Percentiles rank a stretch among this genome's conserved stretches.
Conservation (phyloP, 2,113 vertebrate genomes). For the Urocitellus parryii region DNA sequence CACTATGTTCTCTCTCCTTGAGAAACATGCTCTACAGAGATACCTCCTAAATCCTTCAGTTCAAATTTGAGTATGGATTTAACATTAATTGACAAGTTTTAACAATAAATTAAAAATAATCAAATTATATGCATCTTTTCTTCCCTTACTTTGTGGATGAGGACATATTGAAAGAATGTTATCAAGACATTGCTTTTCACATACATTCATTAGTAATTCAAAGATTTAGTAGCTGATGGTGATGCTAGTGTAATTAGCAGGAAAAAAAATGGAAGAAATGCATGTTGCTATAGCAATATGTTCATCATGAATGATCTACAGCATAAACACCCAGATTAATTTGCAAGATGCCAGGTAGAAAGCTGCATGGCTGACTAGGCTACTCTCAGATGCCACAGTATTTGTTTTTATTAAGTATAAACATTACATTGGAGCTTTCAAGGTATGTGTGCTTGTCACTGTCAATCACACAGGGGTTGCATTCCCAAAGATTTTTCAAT, state of each 20-base stretch:
- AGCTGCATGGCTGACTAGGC: conserved; percentile 87
- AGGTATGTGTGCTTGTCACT: conserved; percentile 88
- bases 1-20: not conserved
- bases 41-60: not conserved
- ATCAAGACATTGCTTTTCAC: conserved; percentile 86
- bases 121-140: conserved; percentile 82
- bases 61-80: conserved; percentile 34
- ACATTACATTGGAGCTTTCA: conserved; percentile 89
- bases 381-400: conserved; percentile 89
- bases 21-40: not conserved
- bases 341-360: conserved; percentile 91
- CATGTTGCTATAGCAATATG: conserved; percentile 91
- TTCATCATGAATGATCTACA: conserved; percentile 92
- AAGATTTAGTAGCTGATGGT: conserved; percentile 90
- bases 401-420: conserved; percentile 91
- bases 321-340: conserved; percentile 92
- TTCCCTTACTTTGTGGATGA: conserved; percentile 80
- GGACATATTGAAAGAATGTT: conserved; percentile 78
- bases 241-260: conserved; percentile 91
- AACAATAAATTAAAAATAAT: conserved; percentile 83
- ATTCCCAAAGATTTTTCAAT: conserved; percentile 82
- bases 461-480: conserved; percentile 86
- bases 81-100: conserved; percentile 64
- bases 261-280: conserved; percentile 88
- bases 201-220: conserved; percentile 90